A percentile compares a stretch with the other conserved stretches of the same genome.
Conservation (phyloP, 2,888 invertebrate species). For the Pachydiplax longipennis region DNA sequence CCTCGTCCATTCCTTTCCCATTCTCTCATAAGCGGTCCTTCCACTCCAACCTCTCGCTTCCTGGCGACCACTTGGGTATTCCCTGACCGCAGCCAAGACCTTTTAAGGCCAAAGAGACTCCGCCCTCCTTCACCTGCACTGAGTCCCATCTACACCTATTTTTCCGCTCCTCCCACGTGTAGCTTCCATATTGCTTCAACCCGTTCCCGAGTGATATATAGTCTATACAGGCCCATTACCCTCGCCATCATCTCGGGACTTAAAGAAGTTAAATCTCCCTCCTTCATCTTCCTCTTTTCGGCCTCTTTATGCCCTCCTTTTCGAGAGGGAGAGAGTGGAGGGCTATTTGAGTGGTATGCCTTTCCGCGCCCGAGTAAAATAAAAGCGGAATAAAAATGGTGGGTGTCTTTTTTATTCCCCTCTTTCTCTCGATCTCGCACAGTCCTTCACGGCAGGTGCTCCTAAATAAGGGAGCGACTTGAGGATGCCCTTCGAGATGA, state of each 20-base stretch:
- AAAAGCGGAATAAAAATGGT: neutral
- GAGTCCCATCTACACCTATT: neutral
- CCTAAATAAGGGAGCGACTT: neutral
- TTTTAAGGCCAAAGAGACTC: neutral
- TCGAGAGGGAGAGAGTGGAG: neutral
- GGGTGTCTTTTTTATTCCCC: neutral
- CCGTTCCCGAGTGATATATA: neutral
- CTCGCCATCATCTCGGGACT: neutral
- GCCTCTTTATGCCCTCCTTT: neutral
- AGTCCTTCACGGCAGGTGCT: neutral
- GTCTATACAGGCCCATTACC: neutral
- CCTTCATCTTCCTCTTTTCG: neutral
- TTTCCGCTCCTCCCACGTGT: neutral
- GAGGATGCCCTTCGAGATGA: neutral
- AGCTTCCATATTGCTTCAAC: neutral
- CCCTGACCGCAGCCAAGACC: neutral
- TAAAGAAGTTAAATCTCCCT: slow-evolving; percentile 10
- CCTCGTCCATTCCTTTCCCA: neutral
- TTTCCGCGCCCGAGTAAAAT: neutral
- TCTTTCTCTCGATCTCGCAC: neutral
- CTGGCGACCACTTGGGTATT: neutral
- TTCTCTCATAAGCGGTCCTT: neutral
- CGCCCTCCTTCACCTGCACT: neutral
- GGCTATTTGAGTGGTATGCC: neutral
- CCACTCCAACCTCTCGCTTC: neutral